A percentile compares a stretch with the other conserved stretches of the same genome.
phyloP scores from a whole-genome alignment of 1,140 invertebrate genomes.

The Zophobas atratus region DNA sequence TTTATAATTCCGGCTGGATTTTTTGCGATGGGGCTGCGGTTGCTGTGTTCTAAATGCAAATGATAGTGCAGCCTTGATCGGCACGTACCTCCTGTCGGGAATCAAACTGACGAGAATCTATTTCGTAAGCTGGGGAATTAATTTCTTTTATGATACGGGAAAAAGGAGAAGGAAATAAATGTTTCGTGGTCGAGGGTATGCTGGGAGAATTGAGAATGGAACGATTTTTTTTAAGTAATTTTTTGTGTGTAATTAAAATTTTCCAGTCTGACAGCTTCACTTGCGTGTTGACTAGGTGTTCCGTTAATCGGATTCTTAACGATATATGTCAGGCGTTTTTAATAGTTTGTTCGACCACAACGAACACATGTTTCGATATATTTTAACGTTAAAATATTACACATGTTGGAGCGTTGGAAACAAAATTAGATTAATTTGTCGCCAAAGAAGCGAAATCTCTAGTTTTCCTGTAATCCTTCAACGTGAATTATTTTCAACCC shows the following conservation, averaged over 20 bases:
- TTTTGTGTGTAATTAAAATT: slow-evolving; percentile 2
- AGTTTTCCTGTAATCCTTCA: slow-evolving; percentile 5
- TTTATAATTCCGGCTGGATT: slow-evolving; percentile 23
- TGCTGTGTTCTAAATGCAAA: slow-evolving; percentile 15
- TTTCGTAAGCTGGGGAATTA: slow-evolving; percentile 2
- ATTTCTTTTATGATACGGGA: not conserved
- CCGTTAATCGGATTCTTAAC: slow-evolving; percentile 12
- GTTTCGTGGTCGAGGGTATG: too few relatives aligned
- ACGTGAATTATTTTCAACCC: slow-evolving; percentile 28
- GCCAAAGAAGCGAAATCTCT: too few relatives aligned
- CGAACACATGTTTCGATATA: slow-evolving; percentile 15
- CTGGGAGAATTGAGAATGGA: too few relatives aligned
- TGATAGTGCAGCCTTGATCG: slow-evolving; percentile 29
- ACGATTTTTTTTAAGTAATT: not conserved
- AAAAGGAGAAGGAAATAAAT: too few relatives aligned
- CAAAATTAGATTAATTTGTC: slow-evolving; percentile 13
- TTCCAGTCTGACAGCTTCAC: slow-evolving; percentile 13
- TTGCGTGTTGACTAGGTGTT: not conserved
- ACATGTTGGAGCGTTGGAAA: not conserved
- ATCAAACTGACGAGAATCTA: not conserved
- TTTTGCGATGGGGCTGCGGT: not conserved
- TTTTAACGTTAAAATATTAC: slow-evolving; percentile 17
- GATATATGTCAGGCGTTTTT: slow-evolving; percentile 3
- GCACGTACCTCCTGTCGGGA: slow-evolving; percentile 3
- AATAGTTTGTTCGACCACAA: not conserved